A percentile compares a stretch with the other conserved stretches of the same genome.
phyloP scores from a whole-genome alignment of 2,797 vertebrate genomes.

The Anguilla marmorata region DNA sequence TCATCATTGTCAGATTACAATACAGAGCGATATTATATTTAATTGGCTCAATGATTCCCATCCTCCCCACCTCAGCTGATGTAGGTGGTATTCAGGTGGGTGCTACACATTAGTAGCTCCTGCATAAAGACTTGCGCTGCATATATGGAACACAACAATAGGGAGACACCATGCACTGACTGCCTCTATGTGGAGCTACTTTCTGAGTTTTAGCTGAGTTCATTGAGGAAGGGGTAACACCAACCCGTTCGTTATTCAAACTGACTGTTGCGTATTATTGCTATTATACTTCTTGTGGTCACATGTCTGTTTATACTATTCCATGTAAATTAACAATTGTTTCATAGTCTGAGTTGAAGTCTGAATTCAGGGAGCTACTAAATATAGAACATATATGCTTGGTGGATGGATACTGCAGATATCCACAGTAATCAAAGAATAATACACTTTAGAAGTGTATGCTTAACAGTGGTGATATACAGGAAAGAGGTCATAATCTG shows the following conservation, averaged over 20 bases:
- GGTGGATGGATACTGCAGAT: not conserved
- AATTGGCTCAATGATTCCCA: not conserved
- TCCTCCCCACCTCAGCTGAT: not conserved
- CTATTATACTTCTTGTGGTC: too few relatives aligned
- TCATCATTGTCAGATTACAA: not conserved
- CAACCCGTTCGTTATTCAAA: not conserved
- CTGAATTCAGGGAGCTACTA: too few relatives aligned
- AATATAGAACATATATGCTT: too few relatives aligned
- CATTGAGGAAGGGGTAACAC: too few relatives aligned
- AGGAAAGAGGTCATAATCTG: too few relatives aligned
- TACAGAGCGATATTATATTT: not conserved
- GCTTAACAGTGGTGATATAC: not conserved
- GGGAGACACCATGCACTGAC: not conserved
- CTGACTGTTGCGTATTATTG: not conserved
- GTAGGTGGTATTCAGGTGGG: not conserved
- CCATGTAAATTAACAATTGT: too few relatives aligned
- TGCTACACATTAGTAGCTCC: not conserved
- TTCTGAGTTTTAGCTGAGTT: not conserved
- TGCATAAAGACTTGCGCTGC: not conserved
- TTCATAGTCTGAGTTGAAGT: too few relatives aligned
- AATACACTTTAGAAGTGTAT: not conserved
- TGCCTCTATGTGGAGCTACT: not conserved
- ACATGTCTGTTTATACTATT: too few relatives aligned
- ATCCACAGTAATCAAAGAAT: not conserved
- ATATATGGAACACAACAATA: not conserved